Evolutionary conservation across 2,113 vertebrate species (phyloP).

Genomic region (Gopherus flavomarginatus): DNA sequence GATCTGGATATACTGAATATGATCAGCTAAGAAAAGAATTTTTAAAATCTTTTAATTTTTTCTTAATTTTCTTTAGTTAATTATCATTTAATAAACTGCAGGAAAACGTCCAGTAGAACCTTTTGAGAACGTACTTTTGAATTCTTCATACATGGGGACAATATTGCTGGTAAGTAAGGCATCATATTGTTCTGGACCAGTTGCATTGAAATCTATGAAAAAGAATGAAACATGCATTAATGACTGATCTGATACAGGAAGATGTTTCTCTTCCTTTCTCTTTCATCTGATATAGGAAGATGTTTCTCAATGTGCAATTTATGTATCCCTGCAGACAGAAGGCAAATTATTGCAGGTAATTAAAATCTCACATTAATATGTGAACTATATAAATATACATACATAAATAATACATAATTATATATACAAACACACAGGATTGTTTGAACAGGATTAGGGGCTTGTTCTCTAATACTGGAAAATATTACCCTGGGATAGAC

Average conservation of each 20-base stretch:
- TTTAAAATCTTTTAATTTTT: not conserved
- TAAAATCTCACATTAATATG: not conserved
- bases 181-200: constrained; percentile 81
- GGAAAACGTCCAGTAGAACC: not conserved
- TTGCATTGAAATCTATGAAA: constrained; percentile 79
- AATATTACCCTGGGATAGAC: not conserved
- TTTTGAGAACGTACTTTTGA: constrained; percentile 84
- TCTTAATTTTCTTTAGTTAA: not conserved
- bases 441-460: not conserved
- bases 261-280: not conserved
- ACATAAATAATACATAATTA: not conserved
- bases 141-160: constrained; percentile 88
- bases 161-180: constrained; percentile 90
- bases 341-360: not conserved
- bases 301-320: not conserved
- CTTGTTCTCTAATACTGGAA: no score
- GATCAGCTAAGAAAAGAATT: not conserved
- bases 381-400: not conserved
- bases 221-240: not conserved
- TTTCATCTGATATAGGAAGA: not conserved
- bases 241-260: not conserved
- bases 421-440: not conserved
- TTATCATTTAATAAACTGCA: not conserved
- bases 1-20: not conserved
- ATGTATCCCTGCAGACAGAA: not conserved